Conservation (phyloP, 2,797 vertebrate genomes). For the Erethizon dorsatum region DNA sequence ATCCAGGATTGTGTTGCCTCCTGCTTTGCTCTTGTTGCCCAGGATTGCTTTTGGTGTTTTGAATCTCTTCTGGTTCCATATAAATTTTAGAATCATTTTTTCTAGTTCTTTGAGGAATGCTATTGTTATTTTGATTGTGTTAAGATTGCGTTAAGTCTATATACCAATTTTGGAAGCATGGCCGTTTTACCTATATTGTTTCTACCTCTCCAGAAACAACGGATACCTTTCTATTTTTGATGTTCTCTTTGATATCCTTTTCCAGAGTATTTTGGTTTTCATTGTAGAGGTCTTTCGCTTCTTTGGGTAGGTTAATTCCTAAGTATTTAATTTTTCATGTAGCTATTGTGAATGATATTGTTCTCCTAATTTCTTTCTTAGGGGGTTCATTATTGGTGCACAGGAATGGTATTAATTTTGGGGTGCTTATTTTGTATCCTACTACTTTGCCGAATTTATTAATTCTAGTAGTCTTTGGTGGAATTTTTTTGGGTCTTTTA, state of each 20-base stretch:
- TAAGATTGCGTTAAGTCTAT: not conserved
- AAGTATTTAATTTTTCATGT: not conserved
- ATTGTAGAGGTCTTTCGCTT: not conserved
- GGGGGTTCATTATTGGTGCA: not conserved
- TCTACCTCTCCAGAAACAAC: not conserved
- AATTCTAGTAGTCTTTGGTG: not conserved
- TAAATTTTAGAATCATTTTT: not conserved
- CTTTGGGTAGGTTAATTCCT: not conserved
- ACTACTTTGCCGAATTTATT: not conserved
- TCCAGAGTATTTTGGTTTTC: not conserved
- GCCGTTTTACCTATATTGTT: not conserved
- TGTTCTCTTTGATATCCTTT: not conserved
- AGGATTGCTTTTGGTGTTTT: not conserved
- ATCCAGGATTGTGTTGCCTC: not conserved
- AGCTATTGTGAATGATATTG: not conserved
- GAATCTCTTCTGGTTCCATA: not conserved
- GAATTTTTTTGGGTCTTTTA: not conserved
- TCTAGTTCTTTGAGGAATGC: not conserved
- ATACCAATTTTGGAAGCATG: not conserved
- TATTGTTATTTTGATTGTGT: not conserved
- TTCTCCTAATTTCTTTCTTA: not conserved
- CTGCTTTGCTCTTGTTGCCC: not conserved
- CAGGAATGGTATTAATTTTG: not conserved
- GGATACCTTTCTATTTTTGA: not conserved
- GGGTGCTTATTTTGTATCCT: not conserved